These are phyloP conservation scores for Beris morrisii DNA, from an alignment of 2,888 invertebrate genomes.

Conservation along the genomic window DNA sequence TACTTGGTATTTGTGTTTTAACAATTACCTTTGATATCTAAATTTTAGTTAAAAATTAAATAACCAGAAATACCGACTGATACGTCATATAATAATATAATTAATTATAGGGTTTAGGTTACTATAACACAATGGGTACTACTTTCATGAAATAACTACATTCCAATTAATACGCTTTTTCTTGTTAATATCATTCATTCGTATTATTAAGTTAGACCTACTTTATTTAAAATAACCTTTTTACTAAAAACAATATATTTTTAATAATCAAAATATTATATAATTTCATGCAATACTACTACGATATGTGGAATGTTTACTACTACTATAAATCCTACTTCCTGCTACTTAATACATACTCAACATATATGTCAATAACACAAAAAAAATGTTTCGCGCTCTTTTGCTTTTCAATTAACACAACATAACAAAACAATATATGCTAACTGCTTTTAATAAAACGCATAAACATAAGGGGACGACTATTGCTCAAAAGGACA, in stretches of 20 bases:
- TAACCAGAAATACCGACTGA: neutral
- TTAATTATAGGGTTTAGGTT: too few species aligned
- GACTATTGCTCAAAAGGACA: conserved; percentile 89
- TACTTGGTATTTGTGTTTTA: conserved; percentile 42
- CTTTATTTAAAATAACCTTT: too few species aligned
- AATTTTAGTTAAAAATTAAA: conserved; percentile 4
- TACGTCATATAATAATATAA: too few species aligned
- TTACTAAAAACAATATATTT: neutral
- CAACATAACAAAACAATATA: conserved; percentile 9
- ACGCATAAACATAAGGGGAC: conserved; percentile 42
- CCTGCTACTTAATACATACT: neutral
- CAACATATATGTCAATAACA: conserved; percentile 13
- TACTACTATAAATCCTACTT: conserved; percentile 8
- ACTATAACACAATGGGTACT: too few species aligned
- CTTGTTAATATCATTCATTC: neutral
- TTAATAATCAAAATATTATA: conserved; percentile 10
- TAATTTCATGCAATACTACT: conserved; percentile 21
- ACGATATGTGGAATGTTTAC: conserved; percentile 12
- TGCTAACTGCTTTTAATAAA: conserved; percentile 21
- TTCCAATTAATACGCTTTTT: conserved; percentile 26
- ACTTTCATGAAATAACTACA: conserved; percentile 8
- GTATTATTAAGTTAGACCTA: too few species aligned
- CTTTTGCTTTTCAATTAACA: conserved; percentile 26
- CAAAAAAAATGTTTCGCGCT: conserved; percentile 20
- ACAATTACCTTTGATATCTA: conserved; percentile 38